phyloP scores from a whole-genome alignment of 2,113 vertebrate genomes.

The Delphinus delphis region DNA sequence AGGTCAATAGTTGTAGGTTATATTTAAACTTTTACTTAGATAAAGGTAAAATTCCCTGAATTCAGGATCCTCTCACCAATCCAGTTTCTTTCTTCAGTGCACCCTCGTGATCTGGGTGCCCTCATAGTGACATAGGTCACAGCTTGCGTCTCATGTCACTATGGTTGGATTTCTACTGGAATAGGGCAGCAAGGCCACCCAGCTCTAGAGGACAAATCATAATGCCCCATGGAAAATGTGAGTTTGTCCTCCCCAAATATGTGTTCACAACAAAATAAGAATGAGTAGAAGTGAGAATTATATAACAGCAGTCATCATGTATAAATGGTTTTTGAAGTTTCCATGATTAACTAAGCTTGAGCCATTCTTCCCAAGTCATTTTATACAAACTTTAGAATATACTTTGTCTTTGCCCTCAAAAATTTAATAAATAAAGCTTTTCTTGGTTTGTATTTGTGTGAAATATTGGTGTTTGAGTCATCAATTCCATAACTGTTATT shows the following conservation, averaged over 20 bases:
- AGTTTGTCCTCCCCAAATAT: background rate
- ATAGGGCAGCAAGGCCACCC: background rate
- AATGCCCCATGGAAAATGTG: background rate
- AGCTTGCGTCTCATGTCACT: background rate
- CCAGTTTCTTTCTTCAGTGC: background rate
- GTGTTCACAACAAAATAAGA: background rate
- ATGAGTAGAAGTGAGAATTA: background rate
- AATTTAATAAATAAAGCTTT: background rate
- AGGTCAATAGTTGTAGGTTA: background rate
- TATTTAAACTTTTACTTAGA: background rate
- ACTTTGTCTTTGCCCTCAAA: background rate
- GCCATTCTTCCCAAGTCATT: background rate
- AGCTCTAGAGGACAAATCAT: background rate
- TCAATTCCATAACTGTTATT: background rate
- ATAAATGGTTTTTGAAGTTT: background rate
- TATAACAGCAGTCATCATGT: background rate
- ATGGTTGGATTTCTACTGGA: background rate
- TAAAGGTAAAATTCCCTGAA: background rate
- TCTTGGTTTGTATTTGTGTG: background rate
- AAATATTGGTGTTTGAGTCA: background rate
- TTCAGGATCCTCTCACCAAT: background rate
- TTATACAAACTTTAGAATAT: background rate
- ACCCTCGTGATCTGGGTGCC: background rate
- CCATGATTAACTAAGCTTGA: background rate
- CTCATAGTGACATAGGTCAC: background rate